Evolutionary conservation across 1,140 invertebrate genomes (phyloP).

Genomic region (Acromyrmex echinatior): DNA sequence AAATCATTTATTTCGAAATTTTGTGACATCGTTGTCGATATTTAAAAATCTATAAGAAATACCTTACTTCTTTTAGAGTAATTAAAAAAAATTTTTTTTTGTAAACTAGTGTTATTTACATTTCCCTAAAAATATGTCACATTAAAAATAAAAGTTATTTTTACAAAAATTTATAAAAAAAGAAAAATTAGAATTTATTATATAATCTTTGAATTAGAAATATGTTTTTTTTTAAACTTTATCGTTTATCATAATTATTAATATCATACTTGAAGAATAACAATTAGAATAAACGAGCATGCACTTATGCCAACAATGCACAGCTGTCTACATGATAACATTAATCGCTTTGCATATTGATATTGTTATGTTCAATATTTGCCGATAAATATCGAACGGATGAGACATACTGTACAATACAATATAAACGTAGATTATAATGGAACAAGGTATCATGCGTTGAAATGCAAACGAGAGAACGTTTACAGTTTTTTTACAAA

Average conservation of each 20-base stretch:
- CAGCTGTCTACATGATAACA: not conserved
- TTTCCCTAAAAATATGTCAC: not conserved
- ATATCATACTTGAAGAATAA: not conserved
- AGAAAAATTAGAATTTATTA: not conserved
- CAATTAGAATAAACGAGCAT: conserved; percentile 13
- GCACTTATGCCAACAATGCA: conserved; percentile 13
- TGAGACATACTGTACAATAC: conserved; percentile 17
- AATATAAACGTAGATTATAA: conserved; percentile 22
- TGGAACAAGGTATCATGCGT: not conserved
- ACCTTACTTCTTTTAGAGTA: no score
- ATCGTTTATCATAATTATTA: not conserved
- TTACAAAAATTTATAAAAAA: not conserved
- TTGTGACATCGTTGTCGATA: no score
- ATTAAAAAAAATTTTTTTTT: no score
- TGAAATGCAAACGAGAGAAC: not conserved
- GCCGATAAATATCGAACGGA: conserved; percentile 21
- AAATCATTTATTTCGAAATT: no score
- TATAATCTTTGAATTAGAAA: not conserved
- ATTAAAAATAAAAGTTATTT: no score
- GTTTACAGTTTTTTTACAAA: conserved; percentile 6
- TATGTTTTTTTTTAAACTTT: not conserved
- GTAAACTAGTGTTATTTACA: not conserved
- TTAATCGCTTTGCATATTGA: conserved; percentile 49
- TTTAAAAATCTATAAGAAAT: no score
- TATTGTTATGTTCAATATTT: conserved; percentile 32